phyloP scores from a whole-genome alignment of 2,797 vertebrate species.

The Buphagus erythrorhynchus region DNA sequence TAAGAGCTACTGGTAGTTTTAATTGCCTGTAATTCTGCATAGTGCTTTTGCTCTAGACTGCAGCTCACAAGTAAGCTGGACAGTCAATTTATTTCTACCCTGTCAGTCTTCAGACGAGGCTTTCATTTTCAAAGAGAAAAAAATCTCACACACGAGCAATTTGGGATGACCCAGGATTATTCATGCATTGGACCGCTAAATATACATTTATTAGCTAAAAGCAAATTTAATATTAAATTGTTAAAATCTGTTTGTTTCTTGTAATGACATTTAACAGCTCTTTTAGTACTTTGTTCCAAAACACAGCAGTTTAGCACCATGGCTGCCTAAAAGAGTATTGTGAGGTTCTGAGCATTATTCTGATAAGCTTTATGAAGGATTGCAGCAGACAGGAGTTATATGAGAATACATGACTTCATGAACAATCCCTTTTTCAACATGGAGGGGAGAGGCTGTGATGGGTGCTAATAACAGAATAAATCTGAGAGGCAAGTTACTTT shows the following conservation, averaged over 20 bases:
- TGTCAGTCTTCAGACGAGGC: fast-evolving
- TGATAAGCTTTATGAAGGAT: fast-evolving
- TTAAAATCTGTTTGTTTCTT: background rate
- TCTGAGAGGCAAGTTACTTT: fast-evolving
- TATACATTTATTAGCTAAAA: background rate
- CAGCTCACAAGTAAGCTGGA: fast-evolving
- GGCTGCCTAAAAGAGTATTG: background rate
- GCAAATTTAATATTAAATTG: background rate
- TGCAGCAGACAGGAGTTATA: fast-evolving
- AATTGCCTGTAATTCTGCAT: background rate
- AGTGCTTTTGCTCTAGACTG: background rate
- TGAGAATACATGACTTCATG: fast-evolving
- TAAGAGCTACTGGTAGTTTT: background rate
- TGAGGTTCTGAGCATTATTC: background rate
- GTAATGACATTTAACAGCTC: background rate
- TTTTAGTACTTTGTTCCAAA: background rate
- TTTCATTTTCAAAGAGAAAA: background rate
- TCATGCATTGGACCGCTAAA: too few relatives aligned
- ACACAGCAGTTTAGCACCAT: fast-evolving
- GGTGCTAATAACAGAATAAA: too few relatives aligned
- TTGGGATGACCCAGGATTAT: background rate
- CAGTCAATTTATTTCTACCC: background rate
- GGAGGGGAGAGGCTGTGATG: background rate
- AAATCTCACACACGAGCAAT: fast-evolving
- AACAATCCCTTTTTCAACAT: fast-evolving